Evolutionary conservation across 2,113 vertebrate species (phyloP), one percentile per base, ranked within the genome.

Genomic region (Bolborhynchus lineola): DNA sequence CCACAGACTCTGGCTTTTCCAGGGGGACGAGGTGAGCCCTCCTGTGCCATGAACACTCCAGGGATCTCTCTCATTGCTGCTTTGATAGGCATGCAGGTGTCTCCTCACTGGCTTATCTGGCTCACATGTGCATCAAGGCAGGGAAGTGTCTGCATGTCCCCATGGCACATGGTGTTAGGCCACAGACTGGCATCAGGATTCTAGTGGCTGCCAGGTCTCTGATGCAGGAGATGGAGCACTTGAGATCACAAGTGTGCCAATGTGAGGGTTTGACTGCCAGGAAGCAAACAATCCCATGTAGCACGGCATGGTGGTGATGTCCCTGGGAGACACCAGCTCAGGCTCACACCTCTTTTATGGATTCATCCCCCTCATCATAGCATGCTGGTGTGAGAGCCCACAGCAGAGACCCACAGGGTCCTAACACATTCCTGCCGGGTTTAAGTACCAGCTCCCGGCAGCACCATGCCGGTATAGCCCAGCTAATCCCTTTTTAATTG

Each of bases 401-500:
- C 74, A 63, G 11, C 60, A 90, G 65, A 50, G 74, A 90, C 10
- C 55, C 4, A 2, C 0, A 8, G 31, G 91, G 88, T 90, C 78
- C 74, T 10, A 0, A 55, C 1, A 1, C 94, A 96, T 96, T 96
- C 95, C 74, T 94, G 69, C 41, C 0, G 0, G 94, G 95, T 95
- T 96, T 96, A 96, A 69, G 90, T 93, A 47, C 69, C 2, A 8
- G 92, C 50, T 94, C 90, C 92, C 2, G 3, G 88, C 90, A 94
- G 78, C 10, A 0, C 90, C 69, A 52, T 67, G 70, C 50, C 6
- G 7, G 59, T 57, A 21, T 63, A 75, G 74, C 37, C 82, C 10
- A 7, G 70, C 16, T 96, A 95, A 96, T 96, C 95, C 90, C 37
- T 63, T 93, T 81, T 84, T 84, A 95, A 96, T 94, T 87, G 60